A percentile compares a stretch with the other conserved stretches of the same genome.
Conservation (phyloP, 1,140 invertebrate species). For the Euborellia annulipes region DNA sequence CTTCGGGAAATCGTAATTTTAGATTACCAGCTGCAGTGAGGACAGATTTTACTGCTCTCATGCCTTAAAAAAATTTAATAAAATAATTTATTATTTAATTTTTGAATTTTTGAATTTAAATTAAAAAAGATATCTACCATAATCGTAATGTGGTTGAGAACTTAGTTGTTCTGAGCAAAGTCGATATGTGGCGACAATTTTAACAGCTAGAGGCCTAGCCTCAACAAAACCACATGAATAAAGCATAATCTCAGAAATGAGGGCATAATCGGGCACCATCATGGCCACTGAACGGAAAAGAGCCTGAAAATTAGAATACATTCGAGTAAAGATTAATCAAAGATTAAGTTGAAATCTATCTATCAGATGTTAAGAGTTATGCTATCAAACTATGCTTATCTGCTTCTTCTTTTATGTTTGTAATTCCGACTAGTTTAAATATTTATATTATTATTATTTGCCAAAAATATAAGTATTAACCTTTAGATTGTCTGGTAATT, state of each 20-base stretch:
- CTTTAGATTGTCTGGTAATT: conserved; percentile 89
- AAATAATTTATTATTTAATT: conserved; percentile 2
- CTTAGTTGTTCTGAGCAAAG: conserved; percentile 90
- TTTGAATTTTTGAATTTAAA: not conserved
- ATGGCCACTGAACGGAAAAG: conserved; percentile 91
- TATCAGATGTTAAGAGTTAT: too few species aligned
- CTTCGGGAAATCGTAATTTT: conserved; percentile 77
- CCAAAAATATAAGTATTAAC: conserved; percentile 24
- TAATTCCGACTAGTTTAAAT: not conserved
- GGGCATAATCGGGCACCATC: conserved; percentile 94
- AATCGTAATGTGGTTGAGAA: conserved; percentile 92
- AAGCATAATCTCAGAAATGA: conserved; percentile 87
- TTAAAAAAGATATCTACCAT: conserved; percentile 38
- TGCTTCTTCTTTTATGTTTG: not conserved
- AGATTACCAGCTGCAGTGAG: conserved; percentile 75
- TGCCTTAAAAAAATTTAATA: conserved; percentile 31
- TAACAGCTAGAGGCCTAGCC: conserved; percentile 74
- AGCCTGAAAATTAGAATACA: too few species aligned
- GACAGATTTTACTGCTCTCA: conserved; percentile 79
- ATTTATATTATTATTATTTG: not conserved
- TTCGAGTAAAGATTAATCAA: conserved; percentile 11
- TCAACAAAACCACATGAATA: conserved; percentile 89
- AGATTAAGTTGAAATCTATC: not conserved
- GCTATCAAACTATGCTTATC: not conserved
- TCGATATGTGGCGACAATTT: conserved; percentile 87